Conservation (phyloP, 2,113 vertebrate species). For the Engystomops pustulosus region DNA sequence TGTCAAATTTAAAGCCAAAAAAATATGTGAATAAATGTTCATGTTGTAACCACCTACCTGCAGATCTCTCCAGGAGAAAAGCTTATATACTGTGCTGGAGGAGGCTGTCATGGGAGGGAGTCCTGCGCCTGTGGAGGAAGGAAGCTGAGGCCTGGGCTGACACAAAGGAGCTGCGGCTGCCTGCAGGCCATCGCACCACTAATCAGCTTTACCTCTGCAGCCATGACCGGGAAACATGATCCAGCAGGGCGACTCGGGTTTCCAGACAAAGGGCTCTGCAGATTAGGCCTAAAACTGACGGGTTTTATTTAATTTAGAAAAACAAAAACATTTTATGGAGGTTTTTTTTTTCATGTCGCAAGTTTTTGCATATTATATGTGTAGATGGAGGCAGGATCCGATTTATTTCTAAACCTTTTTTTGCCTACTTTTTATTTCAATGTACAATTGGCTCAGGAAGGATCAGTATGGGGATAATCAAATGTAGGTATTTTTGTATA, state of each 20-base stretch:
- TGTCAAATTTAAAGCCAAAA: neutral
- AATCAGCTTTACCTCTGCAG: slow-evolving; percentile 25
- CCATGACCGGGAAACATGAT: slow-evolving; percentile 31
- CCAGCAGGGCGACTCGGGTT: neutral
- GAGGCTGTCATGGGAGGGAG: slow-evolving; percentile 16
- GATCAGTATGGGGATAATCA: too few relatives aligned
- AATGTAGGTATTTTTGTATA: too few relatives aligned
- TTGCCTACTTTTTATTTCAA: too few relatives aligned
- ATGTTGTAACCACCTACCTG: slow-evolving; percentile 41
- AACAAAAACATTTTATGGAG: too few relatives aligned
- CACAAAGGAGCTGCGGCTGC: slow-evolving; percentile 44
- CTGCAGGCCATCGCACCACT: slow-evolving; percentile 31
- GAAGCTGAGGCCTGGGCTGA: neutral
- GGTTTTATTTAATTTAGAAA: too few relatives aligned
- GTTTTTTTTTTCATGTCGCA: too few relatives aligned
- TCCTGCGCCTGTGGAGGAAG: slow-evolving; percentile 12
- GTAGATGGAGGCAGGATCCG: too few relatives aligned
- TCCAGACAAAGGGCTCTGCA: neutral
- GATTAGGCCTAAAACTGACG: neutral
- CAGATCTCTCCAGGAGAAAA: neutral
- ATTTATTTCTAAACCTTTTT: too few relatives aligned
- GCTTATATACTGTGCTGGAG: neutral
- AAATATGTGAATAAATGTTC: neutral
- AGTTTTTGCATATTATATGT: too few relatives aligned
- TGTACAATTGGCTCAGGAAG: too few relatives aligned